These are phyloP conservation scores for Callitettix versicolor DNA, from an alignment of 1,140 invertebrate species.

Conservation along the genomic window DNA sequence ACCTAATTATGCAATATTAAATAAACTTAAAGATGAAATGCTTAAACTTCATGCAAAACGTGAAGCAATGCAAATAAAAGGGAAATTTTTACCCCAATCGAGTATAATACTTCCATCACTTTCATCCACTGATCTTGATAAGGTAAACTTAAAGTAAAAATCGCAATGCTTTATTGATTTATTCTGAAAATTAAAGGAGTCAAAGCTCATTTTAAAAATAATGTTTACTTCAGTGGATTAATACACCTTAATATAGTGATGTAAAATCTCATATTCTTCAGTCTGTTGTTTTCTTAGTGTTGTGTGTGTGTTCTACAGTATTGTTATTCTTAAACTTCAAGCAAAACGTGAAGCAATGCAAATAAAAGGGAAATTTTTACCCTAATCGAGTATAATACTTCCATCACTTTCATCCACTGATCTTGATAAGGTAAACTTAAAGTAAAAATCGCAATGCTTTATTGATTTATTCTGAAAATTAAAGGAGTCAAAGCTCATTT, in stretches of 20 bases:
- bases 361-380: slow-evolving; percentile 8
- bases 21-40: slow-evolving; percentile 85
- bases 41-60: slow-evolving; percentile 48
- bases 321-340: slow-evolving; percentile 77
- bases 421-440: slow-evolving; percentile 11
- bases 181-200: too few relatives aligned
- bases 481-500: too few relatives aligned
- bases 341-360: slow-evolving; percentile 23
- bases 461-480: too few relatives aligned
- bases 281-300: too few relatives aligned
- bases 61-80: not conserved
- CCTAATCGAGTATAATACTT: not conserved
- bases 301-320: too few relatives aligned
- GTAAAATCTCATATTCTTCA: too few relatives aligned
- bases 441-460: too few relatives aligned
- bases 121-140: slow-evolving; percentile 13
- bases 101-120: slow-evolving; percentile 1
- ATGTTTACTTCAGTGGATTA: too few relatives aligned
- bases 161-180: too few relatives aligned
- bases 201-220: too few relatives aligned
- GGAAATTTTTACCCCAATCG: slow-evolving; percentile 7
- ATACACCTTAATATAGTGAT: too few relatives aligned
- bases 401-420: slow-evolving; percentile 11
- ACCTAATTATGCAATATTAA: slow-evolving; percentile 86
- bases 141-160: slow-evolving; percentile 6